Conservation (phyloP, 2,113 vertebrate genomes). For the Felis catus region DNA sequence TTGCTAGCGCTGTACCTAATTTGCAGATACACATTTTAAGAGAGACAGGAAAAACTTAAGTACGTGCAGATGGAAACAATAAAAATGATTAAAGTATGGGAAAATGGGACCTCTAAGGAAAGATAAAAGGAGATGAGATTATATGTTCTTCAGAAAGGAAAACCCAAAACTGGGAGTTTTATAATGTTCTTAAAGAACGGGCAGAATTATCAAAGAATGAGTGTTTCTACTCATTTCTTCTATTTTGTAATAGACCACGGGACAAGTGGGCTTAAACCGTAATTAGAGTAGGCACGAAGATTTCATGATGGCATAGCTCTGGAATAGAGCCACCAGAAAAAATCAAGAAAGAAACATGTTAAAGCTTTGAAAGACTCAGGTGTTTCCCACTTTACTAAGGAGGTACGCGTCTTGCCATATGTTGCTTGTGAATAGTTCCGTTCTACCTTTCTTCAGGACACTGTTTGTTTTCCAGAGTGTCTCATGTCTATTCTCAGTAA, state of each 20-base stretch:
- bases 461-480: background rate
- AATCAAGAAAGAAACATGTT: background rate
- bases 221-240: background rate
- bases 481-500: background rate
- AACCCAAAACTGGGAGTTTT: background rate
- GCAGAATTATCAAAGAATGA: constrained; percentile 34
- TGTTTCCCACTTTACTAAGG: background rate
- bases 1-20: background rate
- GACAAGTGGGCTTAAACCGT: background rate
- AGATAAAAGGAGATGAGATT: constrained; percentile 71
- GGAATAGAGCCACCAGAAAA: background rate
- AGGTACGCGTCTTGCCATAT: background rate
- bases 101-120: constrained; percentile 57
- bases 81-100: constrained; percentile 75
- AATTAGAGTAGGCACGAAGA: background rate
- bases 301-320: background rate
- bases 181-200: constrained; percentile 22
- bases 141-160: constrained; percentile 66
- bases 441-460: background rate
- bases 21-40: constrained; percentile 41
- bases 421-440: background rate
- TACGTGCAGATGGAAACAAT: constrained; percentile 69
- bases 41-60: constrained; percentile 13
- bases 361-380: background rate
- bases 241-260: background rate